Conservation (phyloP, 1,140 invertebrate species). For the Propsilocerus akamusi region DNA sequence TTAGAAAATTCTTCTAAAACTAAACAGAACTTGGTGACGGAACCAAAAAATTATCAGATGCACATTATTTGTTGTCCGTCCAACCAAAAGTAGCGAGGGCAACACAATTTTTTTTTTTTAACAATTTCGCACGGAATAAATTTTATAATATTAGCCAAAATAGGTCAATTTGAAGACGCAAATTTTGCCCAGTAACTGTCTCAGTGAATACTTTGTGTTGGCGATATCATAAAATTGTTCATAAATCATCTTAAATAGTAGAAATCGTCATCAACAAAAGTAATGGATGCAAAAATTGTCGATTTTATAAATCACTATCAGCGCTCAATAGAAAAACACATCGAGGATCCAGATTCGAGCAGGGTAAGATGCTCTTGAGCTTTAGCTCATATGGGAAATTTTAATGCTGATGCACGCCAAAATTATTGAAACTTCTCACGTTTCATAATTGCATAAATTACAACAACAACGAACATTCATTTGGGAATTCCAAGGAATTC, state of each 20-base stretch:
- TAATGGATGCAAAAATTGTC: neutral
- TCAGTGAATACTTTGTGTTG: neutral
- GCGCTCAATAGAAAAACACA: neutral
- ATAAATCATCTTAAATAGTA: neutral
- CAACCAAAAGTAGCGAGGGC: no score
- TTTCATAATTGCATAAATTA: no score
- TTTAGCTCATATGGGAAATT: no score
- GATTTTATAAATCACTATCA: neutral
- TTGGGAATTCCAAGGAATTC: no score
- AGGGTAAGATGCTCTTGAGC: no score
- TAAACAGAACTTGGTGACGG: neutral
- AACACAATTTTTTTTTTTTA: neutral
- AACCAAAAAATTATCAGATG: no score
- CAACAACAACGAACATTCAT: no score
- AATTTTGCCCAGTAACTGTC: neutral
- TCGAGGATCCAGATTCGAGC: neutral
- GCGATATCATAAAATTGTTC: neutral
- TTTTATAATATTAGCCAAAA: no score
- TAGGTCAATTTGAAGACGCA: no score
- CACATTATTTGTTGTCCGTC: no score
- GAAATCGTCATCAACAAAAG: neutral
- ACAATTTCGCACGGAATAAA: neutral
- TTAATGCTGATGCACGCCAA: no score
- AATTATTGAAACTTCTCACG: no score
- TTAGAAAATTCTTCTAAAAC: neutral